These are phyloP conservation scores for Lumbricus terrestris DNA, from an alignment of 2,888 invertebrate genomes.

Conservation along the genomic window DNA sequence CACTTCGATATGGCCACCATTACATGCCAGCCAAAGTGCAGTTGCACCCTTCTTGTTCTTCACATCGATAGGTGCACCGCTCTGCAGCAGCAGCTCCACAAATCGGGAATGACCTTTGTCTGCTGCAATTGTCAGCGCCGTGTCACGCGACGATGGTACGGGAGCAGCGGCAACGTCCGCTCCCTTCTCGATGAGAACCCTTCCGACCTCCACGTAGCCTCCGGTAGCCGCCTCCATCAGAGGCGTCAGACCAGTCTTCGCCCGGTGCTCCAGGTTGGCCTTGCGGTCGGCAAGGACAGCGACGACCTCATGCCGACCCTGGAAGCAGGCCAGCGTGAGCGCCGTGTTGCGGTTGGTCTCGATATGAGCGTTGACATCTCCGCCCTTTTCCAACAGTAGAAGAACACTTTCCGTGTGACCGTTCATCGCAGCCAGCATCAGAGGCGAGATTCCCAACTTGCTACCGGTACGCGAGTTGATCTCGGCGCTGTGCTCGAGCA, in stretches of 20 bases:
- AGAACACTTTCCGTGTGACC: conserved; percentile 93
- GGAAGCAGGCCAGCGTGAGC: conserved; percentile 95
- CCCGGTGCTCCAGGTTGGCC: conserved; percentile 97
- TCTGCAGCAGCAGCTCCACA: conserved; percentile 63
- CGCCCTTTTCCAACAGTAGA: conserved; percentile 90
- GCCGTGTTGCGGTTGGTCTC: conserved; percentile 99
- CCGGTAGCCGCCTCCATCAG: conserved; percentile 99
- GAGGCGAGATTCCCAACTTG: conserved; percentile 94
- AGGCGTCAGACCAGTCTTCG: conserved; percentile 97
- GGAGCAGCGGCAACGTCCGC: conserved; percentile 99
- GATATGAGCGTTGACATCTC: conserved; percentile 97
- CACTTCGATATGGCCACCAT: conserved; percentile 88
- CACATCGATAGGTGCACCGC: conserved; percentile 89
- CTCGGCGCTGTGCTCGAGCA: conserved; percentile 91
- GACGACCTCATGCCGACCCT: conserved; percentile 97
- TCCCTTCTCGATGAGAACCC: conserved; percentile 89
- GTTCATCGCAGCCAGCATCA: conserved; percentile 99
- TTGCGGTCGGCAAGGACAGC: conserved; percentile 90
- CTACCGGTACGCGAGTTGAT: conserved; percentile 88
- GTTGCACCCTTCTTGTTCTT: conserved; percentile 99
- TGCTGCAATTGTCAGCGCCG: conserved; percentile 97
- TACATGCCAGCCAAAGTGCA: conserved; percentile 94
- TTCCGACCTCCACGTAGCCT: conserved; percentile 96
- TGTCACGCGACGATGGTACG: conserved; percentile 94
- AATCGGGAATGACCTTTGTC: conserved; percentile 94